Percentiles rank a stretch among this genome's conserved stretches.
phyloP scores from a whole-genome alignment of 2,113 vertebrate genomes.

The Recurvirostra avosetta region DNA sequence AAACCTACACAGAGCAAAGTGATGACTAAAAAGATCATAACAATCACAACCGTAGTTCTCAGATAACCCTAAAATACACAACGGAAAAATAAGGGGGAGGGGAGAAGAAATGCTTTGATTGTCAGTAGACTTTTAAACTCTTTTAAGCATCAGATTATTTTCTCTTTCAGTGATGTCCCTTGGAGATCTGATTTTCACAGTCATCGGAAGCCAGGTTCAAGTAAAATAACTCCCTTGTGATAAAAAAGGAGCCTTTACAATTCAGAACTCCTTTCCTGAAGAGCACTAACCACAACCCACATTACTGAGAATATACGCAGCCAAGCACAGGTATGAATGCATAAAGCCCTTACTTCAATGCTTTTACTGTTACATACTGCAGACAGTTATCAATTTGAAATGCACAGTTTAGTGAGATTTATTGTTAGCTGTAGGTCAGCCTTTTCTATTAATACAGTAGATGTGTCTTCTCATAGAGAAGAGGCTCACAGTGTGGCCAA shows the following conservation, averaged over 20 bases:
- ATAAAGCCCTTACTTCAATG: neutral
- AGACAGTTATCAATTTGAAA: constrained; percentile 26
- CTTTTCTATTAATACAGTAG: neutral
- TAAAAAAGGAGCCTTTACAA: constrained; percentile 9
- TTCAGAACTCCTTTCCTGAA: constrained; percentile 20
- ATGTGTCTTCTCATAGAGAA: neutral
- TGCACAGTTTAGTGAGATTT: neutral
- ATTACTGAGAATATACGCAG: neutral
- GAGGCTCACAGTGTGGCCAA: neutral
- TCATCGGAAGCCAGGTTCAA: neutral
- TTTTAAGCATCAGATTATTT: constrained; percentile 27
- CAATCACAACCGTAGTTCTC: neutral
- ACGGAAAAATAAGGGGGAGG: neutral
- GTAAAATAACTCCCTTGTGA: neutral
- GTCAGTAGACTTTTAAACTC: neutral
- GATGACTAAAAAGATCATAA: neutral
- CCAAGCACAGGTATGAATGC: neutral
- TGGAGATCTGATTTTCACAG: constrained; percentile 4
- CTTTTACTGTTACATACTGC: neutral
- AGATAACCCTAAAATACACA: neutral
- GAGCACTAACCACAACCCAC: neutral
- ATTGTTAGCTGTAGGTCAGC: neutral
- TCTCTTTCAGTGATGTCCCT: neutral
- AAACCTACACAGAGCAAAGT: neutral
- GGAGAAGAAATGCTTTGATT: neutral